Base-by-base conservation (phyloP, 2,113 vertebrate species). In the Cryptomyrus ogoouensis region DNA sequence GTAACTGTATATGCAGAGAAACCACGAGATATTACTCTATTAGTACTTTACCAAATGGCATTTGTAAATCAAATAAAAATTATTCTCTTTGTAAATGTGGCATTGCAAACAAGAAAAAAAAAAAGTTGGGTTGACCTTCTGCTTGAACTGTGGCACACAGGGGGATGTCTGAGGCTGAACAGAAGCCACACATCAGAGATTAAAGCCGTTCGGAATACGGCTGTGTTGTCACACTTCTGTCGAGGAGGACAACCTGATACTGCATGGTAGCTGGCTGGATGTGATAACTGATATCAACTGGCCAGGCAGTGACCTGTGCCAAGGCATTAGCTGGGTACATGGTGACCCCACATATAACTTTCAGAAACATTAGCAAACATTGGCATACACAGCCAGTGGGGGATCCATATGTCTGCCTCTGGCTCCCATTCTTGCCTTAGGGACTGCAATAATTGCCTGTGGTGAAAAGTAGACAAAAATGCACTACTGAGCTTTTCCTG, bases 161-260 rank as follows among this genome's bases (percentile, higher is more conserved):
- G 83, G 88, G 89, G 83, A 56, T 87, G 89, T 89, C 5, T 70
- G 56, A 52, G 50, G 58, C 47, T 13, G 90, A 47, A 56, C 35
- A 0, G 50, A 70, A 9, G 88, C 56, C 56, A 89, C 27, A 42
- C 88, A 47, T 13, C 83, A 21, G 27, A 90, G 74, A 17, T 50
- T 89, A 92, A 90, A 90, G 91, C 3, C 1, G 91, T 90, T 89
- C 91, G 91, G 74, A 86, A 90, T 35, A 91, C 86, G 90, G 88
- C 88, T 91, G 89, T 85, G 89, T 66, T 53, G 88, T 92, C 90
- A 92, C 91, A 91, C 91, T 91, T 92, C 91, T 62, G 90, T 74
- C 90, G 91, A 93, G 92, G 91, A 94, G 89, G 88, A 93, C 90
- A 92, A 94, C 91, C 91, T 92, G 94, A 93, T 94, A 93, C 90